Evolutionary conservation across 2,113 vertebrate species (phyloP).

Genomic region (Daphoenositta chrysoptera): DNA sequence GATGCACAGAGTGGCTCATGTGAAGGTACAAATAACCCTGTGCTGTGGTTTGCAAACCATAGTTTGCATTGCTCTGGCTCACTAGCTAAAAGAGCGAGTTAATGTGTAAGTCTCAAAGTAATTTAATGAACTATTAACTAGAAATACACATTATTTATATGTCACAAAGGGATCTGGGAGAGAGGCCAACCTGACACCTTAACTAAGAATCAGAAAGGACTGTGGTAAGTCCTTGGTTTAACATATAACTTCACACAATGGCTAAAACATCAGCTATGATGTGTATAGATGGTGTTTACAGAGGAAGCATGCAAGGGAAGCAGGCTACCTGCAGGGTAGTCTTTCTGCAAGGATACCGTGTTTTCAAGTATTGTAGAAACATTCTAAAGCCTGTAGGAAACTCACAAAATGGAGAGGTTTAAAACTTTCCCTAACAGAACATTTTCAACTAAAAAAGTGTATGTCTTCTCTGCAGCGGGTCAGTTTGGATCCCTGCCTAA

Average conservation of each 20-base stretch:
- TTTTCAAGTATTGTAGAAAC: not conserved
- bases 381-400: not conserved
- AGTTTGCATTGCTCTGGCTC: not conserved
- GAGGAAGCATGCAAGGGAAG: not conserved
- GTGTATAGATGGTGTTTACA: not conserved
- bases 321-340: not conserved
- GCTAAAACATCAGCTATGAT: not conserved
- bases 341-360: not conserved
- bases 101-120: not conserved
- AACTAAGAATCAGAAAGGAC: not conserved
- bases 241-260: not conserved
- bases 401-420: not conserved
- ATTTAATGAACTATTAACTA: not conserved
- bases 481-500: not conserved
- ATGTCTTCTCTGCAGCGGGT: not conserved
- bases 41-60: not conserved
- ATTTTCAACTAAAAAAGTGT: not conserved
- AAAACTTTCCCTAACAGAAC: not conserved
- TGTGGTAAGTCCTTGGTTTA: not conserved
- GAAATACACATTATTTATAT: not conserved
- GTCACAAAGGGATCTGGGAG: not conserved
- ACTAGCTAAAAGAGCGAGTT: not conserved
- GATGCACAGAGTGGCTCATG: rapidly evolving
- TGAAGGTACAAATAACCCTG: not conserved
- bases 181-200: not conserved